phyloP scores from a whole-genome alignment of 1,140 invertebrate genomes.

The Cardiocondyla obscurior region DNA sequence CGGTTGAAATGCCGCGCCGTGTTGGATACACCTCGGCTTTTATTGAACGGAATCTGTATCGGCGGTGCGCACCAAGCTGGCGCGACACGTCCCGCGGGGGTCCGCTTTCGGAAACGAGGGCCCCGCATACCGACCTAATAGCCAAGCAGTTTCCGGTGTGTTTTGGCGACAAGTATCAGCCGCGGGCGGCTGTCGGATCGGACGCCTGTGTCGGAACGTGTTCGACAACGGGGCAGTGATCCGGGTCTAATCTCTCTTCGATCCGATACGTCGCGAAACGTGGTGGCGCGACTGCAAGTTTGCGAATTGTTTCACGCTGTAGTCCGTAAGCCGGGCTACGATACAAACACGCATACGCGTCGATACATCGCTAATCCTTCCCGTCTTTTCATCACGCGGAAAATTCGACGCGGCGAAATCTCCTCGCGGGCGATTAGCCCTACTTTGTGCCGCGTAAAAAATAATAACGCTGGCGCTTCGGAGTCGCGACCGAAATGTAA shows the following conservation, averaged over 20 bases:
- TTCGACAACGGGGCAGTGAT: slow-evolving; percentile 43
- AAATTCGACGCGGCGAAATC: neutral
- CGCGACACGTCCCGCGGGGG: neutral
- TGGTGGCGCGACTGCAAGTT: slow-evolving; percentile 18
- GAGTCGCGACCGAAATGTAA: neutral
- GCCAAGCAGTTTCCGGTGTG: slow-evolving; percentile 37
- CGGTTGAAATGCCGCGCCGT: slow-evolving; percentile 7
- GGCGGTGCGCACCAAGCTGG: neutral
- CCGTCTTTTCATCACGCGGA: neutral
- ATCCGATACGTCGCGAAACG: neutral
- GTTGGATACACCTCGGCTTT: slow-evolving; percentile 15
- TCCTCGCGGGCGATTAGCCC: neutral
- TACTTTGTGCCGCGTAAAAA: neutral
- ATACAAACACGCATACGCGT: neutral
- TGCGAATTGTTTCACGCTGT: slow-evolving; percentile 32
- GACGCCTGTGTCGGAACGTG: slow-evolving; percentile 4
- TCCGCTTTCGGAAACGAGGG: neutral
- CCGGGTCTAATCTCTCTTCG: slow-evolving; percentile 40
- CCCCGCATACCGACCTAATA: slow-evolving; percentile 13
- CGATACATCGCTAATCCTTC: neutral
- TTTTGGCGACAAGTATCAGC: slow-evolving; percentile 33
- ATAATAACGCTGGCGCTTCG: neutral
- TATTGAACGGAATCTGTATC: slow-evolving; percentile 48
- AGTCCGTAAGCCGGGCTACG: neutral
- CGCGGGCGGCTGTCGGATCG: neutral